Base-by-base conservation (phyloP, 2,888 invertebrate genomes). In the Tinea trinotella region DNA sequence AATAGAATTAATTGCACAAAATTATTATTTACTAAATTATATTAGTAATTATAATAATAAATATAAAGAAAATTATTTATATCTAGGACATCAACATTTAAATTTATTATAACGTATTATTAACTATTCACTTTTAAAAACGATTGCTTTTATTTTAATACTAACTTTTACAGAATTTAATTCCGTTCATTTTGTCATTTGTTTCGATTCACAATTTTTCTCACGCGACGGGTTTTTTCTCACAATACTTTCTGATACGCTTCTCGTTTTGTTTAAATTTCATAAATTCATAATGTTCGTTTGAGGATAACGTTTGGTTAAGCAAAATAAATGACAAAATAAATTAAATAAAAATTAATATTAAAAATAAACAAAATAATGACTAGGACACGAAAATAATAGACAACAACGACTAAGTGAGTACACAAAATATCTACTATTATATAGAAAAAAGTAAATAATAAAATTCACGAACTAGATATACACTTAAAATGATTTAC, bases 131-230 rank as follows among this genome's bases (percentile, higher is more conserved):
- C 10, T 46, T 40, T 40, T 46, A 10, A 19, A 46, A 46, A 19
- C 10, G 15, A 46, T 46, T 46, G 46, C 40, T 15, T 18, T 19
- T 13, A 3, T 46, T 46, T 46, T 46, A 46, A 46, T 46, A 46
- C 46, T 40, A 46, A 46, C 19, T 46, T 10, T 46, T 46, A 46
- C 46, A 46, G 46, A 46, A 46, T 46, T 46, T 46, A 4, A 46
- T 46, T 46, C 46, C 46, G 46, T 46, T 46, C 15, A 46, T 46
- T 46, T 46, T 46, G 46, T 46, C 46, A 46, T 46, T 19, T 46
- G 3, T 15, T 40, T 4, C 13, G 2, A 3, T 40, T n/a, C 7
- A 13, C 7, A 1, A 2, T 40, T 17, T 15, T 15, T 15, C 15
- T 17, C 4, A 13, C 44, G 44, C 44, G 17, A 5, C 44, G 35